A percentile compares a stretch with the other conserved stretches of the same genome.
phyloP scores from a whole-genome alignment of 1,140 invertebrate genomes.

The Meloidogyne chitwoodi region DNA sequence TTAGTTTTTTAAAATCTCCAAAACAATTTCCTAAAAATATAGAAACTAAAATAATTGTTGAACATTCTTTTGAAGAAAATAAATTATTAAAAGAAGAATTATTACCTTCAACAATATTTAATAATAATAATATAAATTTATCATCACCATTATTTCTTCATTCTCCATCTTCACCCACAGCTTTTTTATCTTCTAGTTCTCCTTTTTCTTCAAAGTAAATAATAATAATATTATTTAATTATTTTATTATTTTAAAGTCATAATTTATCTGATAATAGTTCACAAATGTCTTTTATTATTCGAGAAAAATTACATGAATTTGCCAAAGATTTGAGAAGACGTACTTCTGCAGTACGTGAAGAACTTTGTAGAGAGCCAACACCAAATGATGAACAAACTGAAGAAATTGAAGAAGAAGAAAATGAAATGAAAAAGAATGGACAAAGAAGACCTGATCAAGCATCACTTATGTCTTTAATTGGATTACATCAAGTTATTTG shows the following conservation, averaged over 20 bases:
- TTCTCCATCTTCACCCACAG: not conserved
- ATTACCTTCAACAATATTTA: not conserved
- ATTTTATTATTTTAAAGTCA: not conserved
- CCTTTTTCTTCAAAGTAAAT: too few relatives aligned
- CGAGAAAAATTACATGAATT: conserved; percentile 46
- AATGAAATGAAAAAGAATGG: not conserved
- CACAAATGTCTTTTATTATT: conserved; percentile 46
- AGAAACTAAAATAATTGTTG: not conserved
- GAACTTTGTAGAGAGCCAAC: conserved; percentile 27
- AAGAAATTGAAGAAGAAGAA: conserved; percentile 21
- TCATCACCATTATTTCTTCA: not conserved
- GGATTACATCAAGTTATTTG: conserved; percentile 40
- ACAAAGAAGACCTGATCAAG: conserved; percentile 1
- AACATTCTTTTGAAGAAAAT: not conserved
- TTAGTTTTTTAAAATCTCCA: not conserved
- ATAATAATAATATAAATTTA: too few relatives aligned
- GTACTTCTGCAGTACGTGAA: conserved; percentile 37
- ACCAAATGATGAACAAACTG: conserved; percentile 32
- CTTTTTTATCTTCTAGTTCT: not conserved
- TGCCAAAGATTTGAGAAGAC: conserved; percentile 43
- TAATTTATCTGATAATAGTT: conserved; percentile 15
- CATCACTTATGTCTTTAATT: conserved; percentile 52
- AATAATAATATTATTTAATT: not conserved
- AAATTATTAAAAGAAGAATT: not conserved
- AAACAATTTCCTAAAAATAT: not conserved